A percentile compares a stretch with the other conserved stretches of the same genome.
phyloP scores from a whole-genome alignment of 2,797 vertebrate genomes.

The Peromyscus melanophrys region DNA sequence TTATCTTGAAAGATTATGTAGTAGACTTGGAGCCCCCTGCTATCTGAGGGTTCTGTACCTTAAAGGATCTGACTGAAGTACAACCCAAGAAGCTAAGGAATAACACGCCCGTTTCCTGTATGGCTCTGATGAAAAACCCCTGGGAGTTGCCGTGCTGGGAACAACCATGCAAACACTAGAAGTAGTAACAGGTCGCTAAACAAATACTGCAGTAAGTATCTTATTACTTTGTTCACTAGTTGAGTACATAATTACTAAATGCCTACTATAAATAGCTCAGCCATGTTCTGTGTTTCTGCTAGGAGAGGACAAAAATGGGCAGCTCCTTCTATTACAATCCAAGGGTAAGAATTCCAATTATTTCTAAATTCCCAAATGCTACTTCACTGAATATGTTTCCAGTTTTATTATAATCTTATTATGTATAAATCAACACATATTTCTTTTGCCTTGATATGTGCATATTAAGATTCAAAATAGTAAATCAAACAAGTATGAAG shows the following conservation, averaged over 20 bases:
- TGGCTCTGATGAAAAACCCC: background rate
- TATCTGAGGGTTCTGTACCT: background rate
- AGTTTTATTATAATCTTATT: background rate
- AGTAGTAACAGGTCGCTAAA: background rate
- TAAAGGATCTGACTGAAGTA: background rate
- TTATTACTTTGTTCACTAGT: background rate
- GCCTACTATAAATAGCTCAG: background rate
- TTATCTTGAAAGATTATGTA: background rate
- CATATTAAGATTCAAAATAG: background rate
- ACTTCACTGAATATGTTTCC: background rate
- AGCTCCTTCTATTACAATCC: background rate
- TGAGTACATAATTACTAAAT: slow-evolving; percentile 21
- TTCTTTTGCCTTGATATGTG: background rate
- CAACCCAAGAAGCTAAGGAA: background rate
- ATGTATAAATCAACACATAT: background rate
- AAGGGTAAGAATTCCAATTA: background rate
- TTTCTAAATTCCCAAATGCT: background rate
- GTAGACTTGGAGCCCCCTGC: background rate
- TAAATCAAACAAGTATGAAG: background rate
- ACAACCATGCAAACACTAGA: background rate
- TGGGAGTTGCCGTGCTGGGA: accelerated
- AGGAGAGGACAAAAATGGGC: background rate
- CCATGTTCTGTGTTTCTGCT: background rate
- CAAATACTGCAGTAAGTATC: background rate
- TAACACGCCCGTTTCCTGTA: background rate